Conservation (phyloP, 2,888 invertebrate species). For the Ganaspis brasiliensis region DNA sequence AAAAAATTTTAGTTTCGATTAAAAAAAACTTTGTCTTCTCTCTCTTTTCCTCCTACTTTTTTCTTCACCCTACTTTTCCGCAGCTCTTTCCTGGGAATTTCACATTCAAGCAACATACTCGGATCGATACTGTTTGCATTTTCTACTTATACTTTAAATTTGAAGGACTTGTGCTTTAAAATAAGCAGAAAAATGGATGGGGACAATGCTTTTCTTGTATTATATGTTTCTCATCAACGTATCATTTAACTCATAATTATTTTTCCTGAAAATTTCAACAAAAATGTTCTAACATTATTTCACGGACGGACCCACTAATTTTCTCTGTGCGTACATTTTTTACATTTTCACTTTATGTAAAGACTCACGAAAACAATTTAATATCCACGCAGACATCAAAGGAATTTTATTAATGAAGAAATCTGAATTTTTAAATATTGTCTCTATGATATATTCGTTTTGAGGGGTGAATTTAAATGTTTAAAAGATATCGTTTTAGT, state of each 20-base stretch:
- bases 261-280: not conserved
- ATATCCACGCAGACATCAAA: not conserved
- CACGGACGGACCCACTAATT: slow-evolving; percentile 2
- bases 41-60: not conserved
- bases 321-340: not conserved
- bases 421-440: no score
- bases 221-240: not conserved
- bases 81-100: not conserved
- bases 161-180: not conserved
- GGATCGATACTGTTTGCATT: slow-evolving; percentile 8
- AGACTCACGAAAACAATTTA: not conserved
- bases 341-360: not conserved
- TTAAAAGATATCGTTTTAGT: no score
- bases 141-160: not conserved
- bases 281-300: not conserved
- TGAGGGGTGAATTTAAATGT: no score
- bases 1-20: not conserved
- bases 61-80: slow-evolving; percentile 3
- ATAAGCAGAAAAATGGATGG: not conserved
- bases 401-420: not conserved
- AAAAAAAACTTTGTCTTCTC: not conserved
- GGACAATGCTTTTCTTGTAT: not conserved
- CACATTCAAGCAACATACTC: not conserved
- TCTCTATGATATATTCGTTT: no score
- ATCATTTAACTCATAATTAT: not conserved